These are phyloP conservation scores for Cheilosia urbana DNA, from an alignment of 2,888 invertebrate species.

Conservation along the genomic window DNA sequence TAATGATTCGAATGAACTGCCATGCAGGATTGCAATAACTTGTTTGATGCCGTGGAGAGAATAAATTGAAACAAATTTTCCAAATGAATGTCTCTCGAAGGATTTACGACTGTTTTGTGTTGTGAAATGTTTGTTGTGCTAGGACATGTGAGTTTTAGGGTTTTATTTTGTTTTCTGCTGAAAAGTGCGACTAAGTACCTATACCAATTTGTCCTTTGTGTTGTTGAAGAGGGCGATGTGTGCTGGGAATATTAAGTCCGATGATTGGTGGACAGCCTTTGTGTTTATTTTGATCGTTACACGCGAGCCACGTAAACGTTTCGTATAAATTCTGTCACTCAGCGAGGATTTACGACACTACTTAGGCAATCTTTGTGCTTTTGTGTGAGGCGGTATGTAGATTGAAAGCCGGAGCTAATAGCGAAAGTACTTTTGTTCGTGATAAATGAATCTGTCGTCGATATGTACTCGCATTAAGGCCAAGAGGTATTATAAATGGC, in stretches of 20 bases:
- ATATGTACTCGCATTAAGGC: background rate
- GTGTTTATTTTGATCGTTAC: constrained; percentile 66
- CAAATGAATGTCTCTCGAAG: constrained; percentile 65
- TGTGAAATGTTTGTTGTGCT: constrained; percentile 31
- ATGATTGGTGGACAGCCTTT: constrained; percentile 57
- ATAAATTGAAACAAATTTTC: constrained; percentile 73
- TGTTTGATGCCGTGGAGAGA: constrained; percentile 47
- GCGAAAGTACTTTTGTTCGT: background rate
- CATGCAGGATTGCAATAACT: constrained; percentile 46
- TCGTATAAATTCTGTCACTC: constrained; percentile 67
- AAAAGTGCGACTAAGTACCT: constrained; percentile 53
- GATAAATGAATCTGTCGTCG: background rate
- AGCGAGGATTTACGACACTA: constrained; percentile 49
- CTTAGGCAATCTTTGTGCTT: constrained; percentile 16
- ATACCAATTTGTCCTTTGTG: constrained; percentile 23
- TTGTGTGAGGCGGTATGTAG: background rate
- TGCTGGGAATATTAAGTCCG: constrained; percentile 63
- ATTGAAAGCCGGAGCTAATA: background rate
- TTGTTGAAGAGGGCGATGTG: constrained; percentile 34
- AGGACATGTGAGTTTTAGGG: constrained; percentile 36
- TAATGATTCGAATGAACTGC: constrained; percentile 71
- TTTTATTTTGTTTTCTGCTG: constrained; percentile 33
- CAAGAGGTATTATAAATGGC: too few relatives aligned
- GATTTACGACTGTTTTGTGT: constrained; percentile 66
- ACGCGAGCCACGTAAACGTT: constrained; percentile 55